These are phyloP conservation scores for Chamaea fasciata DNA, from an alignment of 2,113 vertebrate species.

Conservation along the genomic window DNA sequence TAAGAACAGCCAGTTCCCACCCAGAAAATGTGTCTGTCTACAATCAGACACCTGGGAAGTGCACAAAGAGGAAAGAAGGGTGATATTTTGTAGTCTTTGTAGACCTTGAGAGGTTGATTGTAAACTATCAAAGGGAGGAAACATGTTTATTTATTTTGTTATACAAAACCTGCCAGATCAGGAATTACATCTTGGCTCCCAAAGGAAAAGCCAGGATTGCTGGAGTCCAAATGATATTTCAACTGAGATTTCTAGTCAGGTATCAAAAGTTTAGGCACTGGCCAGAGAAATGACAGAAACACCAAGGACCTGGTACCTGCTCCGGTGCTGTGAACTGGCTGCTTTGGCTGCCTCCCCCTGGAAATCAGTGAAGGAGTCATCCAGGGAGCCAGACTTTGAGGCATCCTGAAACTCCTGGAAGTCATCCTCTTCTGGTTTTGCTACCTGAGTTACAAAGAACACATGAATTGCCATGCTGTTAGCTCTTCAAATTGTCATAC, in stretches of 20 bases:
- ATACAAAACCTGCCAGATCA: background rate
- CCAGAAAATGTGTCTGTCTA: background rate
- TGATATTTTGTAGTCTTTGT: background rate
- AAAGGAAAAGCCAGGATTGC: background rate
- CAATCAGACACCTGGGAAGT: background rate
- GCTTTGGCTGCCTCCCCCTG: conserved; percentile 79
- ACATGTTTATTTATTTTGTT: background rate
- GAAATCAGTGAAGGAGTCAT: conserved; percentile 89
- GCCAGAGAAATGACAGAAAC: background rate
- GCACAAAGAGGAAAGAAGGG: background rate
- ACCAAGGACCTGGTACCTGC: conserved; percentile 76
- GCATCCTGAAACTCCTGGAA: conserved; percentile 99
- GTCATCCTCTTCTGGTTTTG: conserved; percentile 91
- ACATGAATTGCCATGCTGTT: background rate
- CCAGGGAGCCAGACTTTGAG: conserved; percentile 84
- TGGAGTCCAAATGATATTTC: background rate
- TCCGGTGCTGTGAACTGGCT: conserved; percentile 74
- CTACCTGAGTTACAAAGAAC: conserved; percentile 66
- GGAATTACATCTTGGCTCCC: background rate
- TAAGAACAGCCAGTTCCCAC: background rate
- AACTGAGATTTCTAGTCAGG: background rate
- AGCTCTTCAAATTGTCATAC: background rate
- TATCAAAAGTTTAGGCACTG: background rate
- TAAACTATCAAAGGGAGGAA: background rate
- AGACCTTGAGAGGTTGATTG: background rate